Conservation (phyloP, 2,797 vertebrate species). For the Emydoidea blandingii region DNA sequence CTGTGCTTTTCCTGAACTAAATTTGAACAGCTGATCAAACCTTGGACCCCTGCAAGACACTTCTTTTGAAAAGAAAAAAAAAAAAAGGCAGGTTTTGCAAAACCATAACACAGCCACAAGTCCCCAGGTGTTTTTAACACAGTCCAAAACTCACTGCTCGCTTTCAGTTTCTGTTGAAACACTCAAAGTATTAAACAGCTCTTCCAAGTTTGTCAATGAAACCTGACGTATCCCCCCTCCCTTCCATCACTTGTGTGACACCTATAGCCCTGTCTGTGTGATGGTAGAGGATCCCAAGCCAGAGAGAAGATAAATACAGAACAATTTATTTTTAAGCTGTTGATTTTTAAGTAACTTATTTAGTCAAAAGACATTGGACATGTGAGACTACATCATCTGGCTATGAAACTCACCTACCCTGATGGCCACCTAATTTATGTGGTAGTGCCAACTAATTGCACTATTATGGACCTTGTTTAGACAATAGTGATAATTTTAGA, state of each 20-base stretch:
- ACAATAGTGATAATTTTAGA: not conserved
- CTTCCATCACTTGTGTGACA: not conserved
- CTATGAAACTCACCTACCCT: not conserved
- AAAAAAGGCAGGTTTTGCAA: not conserved
- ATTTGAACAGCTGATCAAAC: not conserved
- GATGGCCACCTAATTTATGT: not conserved
- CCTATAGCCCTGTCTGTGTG: not conserved
- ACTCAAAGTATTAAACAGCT: not conserved
- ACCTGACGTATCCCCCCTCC: not conserved
- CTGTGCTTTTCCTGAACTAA: not conserved
- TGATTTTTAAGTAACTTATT: not conserved
- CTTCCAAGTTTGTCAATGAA: not conserved
- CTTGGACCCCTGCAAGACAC: not conserved
- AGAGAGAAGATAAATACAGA: not conserved
- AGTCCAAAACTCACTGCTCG: not conserved
- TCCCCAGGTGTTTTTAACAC: not conserved
- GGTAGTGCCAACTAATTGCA: not conserved
- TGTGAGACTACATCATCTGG: not conserved
- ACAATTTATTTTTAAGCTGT: not conserved
- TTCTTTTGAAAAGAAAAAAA: not conserved
- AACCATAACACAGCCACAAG: not conserved
- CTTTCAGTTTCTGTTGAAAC: constrained; percentile 2
- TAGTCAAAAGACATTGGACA: not conserved
- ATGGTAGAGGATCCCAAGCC: not conserved
- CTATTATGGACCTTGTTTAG: not conserved